Base-by-base conservation (phyloP, 2,888 invertebrate genomes). In the Cartodere bifasciata region DNA sequence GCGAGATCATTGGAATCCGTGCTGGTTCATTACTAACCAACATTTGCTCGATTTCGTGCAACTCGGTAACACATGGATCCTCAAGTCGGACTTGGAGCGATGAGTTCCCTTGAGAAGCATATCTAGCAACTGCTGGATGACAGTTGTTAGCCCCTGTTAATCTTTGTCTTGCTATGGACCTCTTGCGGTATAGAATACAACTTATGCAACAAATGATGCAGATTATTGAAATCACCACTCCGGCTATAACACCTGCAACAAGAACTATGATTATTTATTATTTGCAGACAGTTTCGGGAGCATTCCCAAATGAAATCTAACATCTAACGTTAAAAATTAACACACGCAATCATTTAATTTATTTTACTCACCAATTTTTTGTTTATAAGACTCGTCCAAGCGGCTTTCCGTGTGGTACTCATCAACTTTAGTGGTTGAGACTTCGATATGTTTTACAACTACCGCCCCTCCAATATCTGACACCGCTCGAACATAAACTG, bases 191-290 rank as follows among this genome's bases (percentile, higher is more conserved):
- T 6, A 68, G 32, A 39, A 67, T 63, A 21, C 65, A 55, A 4
- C 57, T 57, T 0, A 59, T 56, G 15, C 60, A 63, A 2, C 59
- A 50, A 10, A 65, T 13, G 24, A 67, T 44, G 28, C 63, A 62
- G 20, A 65, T 35, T 6, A 66, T 24, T 4, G 66, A 56, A 13
- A 67, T 53, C 0, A 58, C 60, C 4, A 63, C 53, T 1, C 66
- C 67, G 13, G 70, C 49, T 1, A 67, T 62, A 13, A 72, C 49
- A 30, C 67, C 73, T 72, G 49, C 5, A 47, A 45, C 32, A 32
- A 39, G 36, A 39, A 27, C n/a, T n/a, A 23, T 7, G 0, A 45
- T 45, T 24, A 64, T 41, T 63, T 10, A 6, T 7, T 7, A 9
- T 10, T 23, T n/a, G n/a, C n/a, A n/a, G n/a, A n/a, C n/a, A n/a